Evolutionary conservation across 2,888 invertebrate species (phyloP), one percentile per base, ranked within the genome.

Genomic region (Hydraecia micacea): DNA sequence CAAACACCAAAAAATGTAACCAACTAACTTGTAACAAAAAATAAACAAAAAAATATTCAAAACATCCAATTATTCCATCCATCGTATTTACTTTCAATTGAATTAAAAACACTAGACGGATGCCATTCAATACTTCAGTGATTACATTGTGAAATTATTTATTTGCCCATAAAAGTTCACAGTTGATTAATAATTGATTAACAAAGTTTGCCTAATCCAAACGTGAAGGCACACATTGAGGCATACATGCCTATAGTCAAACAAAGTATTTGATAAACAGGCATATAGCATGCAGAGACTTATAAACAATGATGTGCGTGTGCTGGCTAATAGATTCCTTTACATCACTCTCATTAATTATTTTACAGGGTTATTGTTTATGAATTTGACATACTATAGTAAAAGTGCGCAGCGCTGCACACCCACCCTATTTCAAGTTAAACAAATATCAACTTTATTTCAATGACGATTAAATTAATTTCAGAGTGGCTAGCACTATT

Each of bases 111-210:
- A 79, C 42, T 63, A 49, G n/a, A 71, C 39, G 11, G 25, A 6
- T 60, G 28, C 25, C 32, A 46, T 71, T 52, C 3, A 68, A 71
- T 68, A 9, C 18, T 65, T 62, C 32, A 46, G 2, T 55, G 55
- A 73, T 73, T 83, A 39, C 15, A 73, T 60, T 70, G 9, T 46
- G 60, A 70, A 67, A 63, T 70, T 25, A 70, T 72, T 70, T 9
- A 68, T 63, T 70, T 55, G 13, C 21, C 63, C 11, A 71, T 55
- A 63, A 75, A 76, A 49, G 25, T 70, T 63, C 18, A 18, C 36
- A 21, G 5, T 25, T 63, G 21, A 80, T 75, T 70, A 66, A 80
- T 71, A 73, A 39, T 83, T 75, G 65, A 73, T 73, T 46, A 83
- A 72, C 63, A 72, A 75, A 73, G 55, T 75, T 75, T 58, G 25